Conservation (phyloP, 2,888 invertebrate genomes). For the Athrips mouffetella region DNA sequence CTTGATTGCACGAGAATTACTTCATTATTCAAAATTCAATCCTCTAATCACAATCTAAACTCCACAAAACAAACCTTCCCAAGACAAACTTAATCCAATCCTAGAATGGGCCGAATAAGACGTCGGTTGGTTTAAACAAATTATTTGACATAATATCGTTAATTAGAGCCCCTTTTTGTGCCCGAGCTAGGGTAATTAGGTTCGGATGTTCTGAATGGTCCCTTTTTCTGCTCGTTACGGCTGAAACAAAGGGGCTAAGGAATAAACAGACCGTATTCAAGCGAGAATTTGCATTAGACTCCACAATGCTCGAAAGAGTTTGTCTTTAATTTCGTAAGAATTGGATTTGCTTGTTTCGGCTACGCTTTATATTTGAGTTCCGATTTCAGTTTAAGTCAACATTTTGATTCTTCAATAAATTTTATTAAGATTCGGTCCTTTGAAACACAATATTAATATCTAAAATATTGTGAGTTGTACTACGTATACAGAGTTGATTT, state of each 20-base stretch:
- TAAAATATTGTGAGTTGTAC: too few relatives aligned
- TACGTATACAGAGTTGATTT: too few relatives aligned
- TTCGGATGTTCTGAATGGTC: conserved; percentile 75
- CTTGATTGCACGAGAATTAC: too few relatives aligned
- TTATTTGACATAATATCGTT: conserved; percentile 79
- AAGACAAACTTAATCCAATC: conserved; percentile 71
- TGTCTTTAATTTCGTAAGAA: conserved; percentile 44
- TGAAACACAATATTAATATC: too few relatives aligned
- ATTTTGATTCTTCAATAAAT: neutral
- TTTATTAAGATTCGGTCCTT: too few relatives aligned
- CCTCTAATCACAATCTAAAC: conserved; percentile 32
- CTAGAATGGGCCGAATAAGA: conserved; percentile 56
- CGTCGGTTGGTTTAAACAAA: conserved; percentile 72
- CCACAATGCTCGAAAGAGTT: conserved; percentile 57
- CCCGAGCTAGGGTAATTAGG: conserved; percentile 72
- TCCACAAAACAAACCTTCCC: conserved; percentile 57
- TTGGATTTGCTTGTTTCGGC: conserved; percentile 29
- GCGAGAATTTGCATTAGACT: conserved; percentile 62
- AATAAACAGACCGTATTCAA: conserved; percentile 72
- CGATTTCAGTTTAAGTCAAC: neutral
- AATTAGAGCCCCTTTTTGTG: conserved; percentile 76
- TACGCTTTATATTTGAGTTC: conserved; percentile 9
- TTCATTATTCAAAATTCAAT: too few relatives aligned
- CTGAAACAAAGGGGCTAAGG: conserved; percentile 72
- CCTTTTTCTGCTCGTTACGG: conserved; percentile 77